Percentiles rank a stretch among this genome's conserved stretches.
Conservation (phyloP, 2,888 invertebrate species). For the Hymenopus coronatus region DNA sequence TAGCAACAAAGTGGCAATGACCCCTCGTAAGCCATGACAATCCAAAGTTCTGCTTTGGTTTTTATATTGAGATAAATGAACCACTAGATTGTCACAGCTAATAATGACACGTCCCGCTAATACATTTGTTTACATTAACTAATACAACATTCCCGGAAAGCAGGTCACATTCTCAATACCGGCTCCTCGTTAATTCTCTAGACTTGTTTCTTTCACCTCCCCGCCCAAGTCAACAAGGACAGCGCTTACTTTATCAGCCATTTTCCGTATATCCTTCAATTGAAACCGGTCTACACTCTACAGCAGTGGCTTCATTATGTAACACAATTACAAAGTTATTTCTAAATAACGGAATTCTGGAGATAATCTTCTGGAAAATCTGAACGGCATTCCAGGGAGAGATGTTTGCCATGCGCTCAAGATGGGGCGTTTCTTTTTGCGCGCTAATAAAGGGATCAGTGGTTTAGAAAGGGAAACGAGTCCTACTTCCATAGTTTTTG, state of each 20-base stretch:
- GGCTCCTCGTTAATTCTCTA: not conserved
- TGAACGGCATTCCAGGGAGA: not conserved
- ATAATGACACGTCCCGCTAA: too few species aligned
- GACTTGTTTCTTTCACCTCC: not conserved
- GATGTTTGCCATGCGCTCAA: too few species aligned
- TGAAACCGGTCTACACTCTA: not conserved
- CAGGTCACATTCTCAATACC: not conserved
- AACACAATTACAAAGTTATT: not conserved
- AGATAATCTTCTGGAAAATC: not conserved
- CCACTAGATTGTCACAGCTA: too few species aligned
- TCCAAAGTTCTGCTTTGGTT: too few species aligned
- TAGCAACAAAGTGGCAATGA: too few species aligned
- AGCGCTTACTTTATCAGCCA: not conserved
- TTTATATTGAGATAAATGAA: too few species aligned
- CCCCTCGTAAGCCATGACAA: too few species aligned
- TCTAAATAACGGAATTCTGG: not conserved
- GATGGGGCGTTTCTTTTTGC: too few species aligned
- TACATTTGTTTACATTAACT: too few species aligned
- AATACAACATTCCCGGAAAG: not conserved
- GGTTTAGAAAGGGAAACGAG: too few species aligned
- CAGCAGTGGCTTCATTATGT: not conserved
- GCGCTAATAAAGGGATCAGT: too few species aligned
- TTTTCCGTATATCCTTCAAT: not conserved
- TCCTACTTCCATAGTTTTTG: too few species aligned
- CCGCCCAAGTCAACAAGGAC: not conserved